Base-by-base conservation (phyloP, 1,140 invertebrate genomes). In the Aphelenchoides avenae region DNA sequence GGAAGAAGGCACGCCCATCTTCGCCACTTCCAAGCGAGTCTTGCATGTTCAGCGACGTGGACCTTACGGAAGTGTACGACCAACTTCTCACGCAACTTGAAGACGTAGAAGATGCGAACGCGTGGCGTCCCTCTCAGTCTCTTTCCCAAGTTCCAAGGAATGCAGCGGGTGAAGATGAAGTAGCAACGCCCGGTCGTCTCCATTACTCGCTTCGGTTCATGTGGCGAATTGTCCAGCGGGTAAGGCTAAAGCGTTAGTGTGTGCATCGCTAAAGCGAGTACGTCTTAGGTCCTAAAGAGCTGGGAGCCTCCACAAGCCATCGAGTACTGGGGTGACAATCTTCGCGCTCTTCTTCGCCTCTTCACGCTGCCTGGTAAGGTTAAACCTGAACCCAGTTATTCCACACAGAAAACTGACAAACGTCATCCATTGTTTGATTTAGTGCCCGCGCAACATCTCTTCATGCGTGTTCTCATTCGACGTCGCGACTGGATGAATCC, bases 251-350 rank as follows among this genome's bases (percentile, higher is more conserved):
- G 15, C 34, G 13, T 3, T 11, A 18, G 5, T 41, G 26, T 26
- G 1, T 46, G 18, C 34, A 20, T 55, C 5, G 24, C 4, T 27
- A 6, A 48, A 4, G 37, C n/a, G 34, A 37, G 15, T 53, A 24
- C 15, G 29, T 40, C 11, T 15, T 9, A 7, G 5, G 26, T 24
- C 24, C 20, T 49, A 5, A 47, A 18, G 34, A 53, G 39, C 26
- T 47, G 4, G 11, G 33, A 9, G 30, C 40, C 18, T 47, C 30
- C 27, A 30, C 33, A 5, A 18, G 41, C 13, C 29, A 15, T 11
- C 9, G 31, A 22, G 5, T 62, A 54, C 36, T 62, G 60, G 60
- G 60, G 60, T n/a, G 50, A 62, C 34, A 31, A 40, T 30, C 44
- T 62, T 4, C 52, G 59, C 20, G 15, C 11, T 11, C 5, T 62